Conservation (phyloP, 2,888 invertebrate species). For the Norana najaformis region DNA sequence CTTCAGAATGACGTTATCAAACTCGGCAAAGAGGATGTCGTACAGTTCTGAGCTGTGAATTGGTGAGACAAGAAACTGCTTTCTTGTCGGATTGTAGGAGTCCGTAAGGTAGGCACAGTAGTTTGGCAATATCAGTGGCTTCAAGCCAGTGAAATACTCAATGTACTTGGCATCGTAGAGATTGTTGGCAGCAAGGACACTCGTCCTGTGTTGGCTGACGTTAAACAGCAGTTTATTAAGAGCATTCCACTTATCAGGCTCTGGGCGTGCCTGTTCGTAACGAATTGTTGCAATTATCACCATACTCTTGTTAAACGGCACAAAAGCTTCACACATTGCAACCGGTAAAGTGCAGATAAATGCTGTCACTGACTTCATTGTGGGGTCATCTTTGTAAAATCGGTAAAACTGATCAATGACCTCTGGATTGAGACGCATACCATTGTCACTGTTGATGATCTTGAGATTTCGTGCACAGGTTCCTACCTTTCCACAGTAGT, state of each 20-base stretch:
- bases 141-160: constrained; percentile 47
- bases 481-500: constrained; percentile 40
- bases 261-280: constrained; percentile 45
- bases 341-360: constrained; percentile 46
- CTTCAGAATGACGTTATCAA: constrained; percentile 41
- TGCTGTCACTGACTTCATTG: constrained; percentile 42
- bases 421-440: constrained; percentile 43
- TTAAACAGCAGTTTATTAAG: constrained; percentile 39
- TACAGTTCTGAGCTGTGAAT: constrained; percentile 46
- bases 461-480: constrained; percentile 45
- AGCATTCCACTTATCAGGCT: constrained; percentile 39
- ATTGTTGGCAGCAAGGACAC: constrained; percentile 47
- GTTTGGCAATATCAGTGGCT: constrained; percentile 44
- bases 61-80: constrained; percentile 45
- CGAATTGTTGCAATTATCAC: constrained; percentile 45
- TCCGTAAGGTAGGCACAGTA: constrained; percentile 44
- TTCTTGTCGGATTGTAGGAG: constrained; percentile 42
- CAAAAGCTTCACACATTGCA: constrained; percentile 46
- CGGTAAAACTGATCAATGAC: constrained; percentile 44
- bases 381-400: constrained; percentile 42
- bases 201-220: constrained; percentile 33
- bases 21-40: constrained; percentile 43
- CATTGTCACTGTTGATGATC: constrained; percentile 46
- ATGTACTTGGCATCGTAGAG: constrained; percentile 48
- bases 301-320: constrained; percentile 45